Evolutionary conservation across 1,140 invertebrate genomes (phyloP).

Genomic region (Brachionus koreanus): DNA sequence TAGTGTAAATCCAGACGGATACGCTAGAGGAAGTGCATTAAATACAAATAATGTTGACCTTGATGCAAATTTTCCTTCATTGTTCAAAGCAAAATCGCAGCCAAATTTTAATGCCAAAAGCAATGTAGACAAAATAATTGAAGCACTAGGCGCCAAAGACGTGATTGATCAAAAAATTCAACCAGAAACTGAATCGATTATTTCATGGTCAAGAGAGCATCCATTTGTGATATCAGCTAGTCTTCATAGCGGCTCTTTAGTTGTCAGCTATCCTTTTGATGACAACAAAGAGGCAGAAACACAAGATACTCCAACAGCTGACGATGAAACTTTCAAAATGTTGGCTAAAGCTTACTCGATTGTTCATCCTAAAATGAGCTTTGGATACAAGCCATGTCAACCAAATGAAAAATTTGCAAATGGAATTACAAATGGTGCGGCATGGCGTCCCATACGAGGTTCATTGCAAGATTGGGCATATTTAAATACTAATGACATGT

Average conservation of each 20-base stretch:
- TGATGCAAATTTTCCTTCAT: constrained; percentile 94
- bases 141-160: constrained; percentile 57
- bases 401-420: not conserved
- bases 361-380: not conserved
- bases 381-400: not conserved
- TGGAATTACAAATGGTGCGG: constrained; percentile 44
- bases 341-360: constrained; percentile 26
- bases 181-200: constrained; percentile 83
- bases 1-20: constrained; percentile 81
- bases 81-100: constrained; percentile 57
- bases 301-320: constrained; percentile 19
- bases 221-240: constrained; percentile 95
- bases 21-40: not conserved
- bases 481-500: constrained; percentile 93
- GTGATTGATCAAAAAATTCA: constrained; percentile 68
- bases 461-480: constrained; percentile 99
- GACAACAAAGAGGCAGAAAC: not conserved
- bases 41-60: constrained; percentile 74
- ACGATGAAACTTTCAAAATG: constrained; percentile 38
- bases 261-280: constrained; percentile 74
- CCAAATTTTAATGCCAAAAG: constrained; percentile 61
- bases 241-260: constrained; percentile 85
- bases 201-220: constrained; percentile 77
- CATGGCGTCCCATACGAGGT: constrained; percentile 46
- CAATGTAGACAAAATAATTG: not conserved